These are phyloP conservation scores for Lamellibrachia columna DNA, from an alignment of 2,888 invertebrate species.

Conservation along the genomic window DNA sequence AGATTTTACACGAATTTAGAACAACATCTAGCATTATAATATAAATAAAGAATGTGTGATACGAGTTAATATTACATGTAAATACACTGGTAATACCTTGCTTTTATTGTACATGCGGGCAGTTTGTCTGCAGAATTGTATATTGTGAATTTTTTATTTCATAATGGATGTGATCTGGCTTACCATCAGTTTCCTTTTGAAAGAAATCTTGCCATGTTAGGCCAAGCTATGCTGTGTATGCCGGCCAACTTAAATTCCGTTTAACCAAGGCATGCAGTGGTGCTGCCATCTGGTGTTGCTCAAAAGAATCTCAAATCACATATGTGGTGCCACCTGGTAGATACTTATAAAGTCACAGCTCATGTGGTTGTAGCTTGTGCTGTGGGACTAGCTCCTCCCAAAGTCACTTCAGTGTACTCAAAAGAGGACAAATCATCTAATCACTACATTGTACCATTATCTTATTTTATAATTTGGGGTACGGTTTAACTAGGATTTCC, in stretches of 20 bases:
- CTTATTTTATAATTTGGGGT: not conserved
- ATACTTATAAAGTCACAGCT: not conserved
- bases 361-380: not conserved
- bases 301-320: not conserved
- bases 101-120: not conserved
- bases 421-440: not conserved
- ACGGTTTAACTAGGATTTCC: not conserved
- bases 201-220: too few relatives aligned
- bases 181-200: not conserved
- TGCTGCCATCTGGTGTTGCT: not conserved
- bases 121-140: not conserved
- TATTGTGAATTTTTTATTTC: not conserved
- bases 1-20: not conserved
- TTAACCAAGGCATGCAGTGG: not conserved
- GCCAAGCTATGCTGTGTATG: not conserved
- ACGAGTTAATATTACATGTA: not conserved
- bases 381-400: not conserved
- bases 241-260: too few relatives aligned
- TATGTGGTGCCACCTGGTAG: not conserved
- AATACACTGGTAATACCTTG: not conserved
- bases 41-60: not conserved
- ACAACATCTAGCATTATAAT: not conserved
- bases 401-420: not conserved
- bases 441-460: not conserved
- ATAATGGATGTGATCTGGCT: not conserved